These are phyloP conservation scores for Notospermus geniculatus DNA, from an alignment of 1,140 invertebrate genomes.

Conservation along the genomic window DNA sequence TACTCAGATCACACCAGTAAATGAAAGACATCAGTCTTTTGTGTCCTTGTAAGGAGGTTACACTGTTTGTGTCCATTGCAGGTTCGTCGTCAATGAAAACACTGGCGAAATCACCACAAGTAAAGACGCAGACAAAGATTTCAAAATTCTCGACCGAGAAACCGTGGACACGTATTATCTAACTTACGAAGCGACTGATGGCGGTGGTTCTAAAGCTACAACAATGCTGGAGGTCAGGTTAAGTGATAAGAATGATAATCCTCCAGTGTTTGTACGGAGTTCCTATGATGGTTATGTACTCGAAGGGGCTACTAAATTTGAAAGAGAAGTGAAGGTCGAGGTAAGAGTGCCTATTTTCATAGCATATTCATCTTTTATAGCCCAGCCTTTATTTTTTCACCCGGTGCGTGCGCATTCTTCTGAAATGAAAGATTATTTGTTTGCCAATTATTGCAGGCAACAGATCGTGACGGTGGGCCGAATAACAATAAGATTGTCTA, in stretches of 20 bases:
- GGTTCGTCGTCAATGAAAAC: constrained; percentile 3
- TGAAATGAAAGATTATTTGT: constrained; percentile 10
- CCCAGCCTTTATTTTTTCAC: too few species aligned
- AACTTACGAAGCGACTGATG: constrained; percentile 86
- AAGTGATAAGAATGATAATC: constrained; percentile 32
- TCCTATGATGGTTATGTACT: constrained; percentile 79
- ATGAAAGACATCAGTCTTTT: too few species aligned
- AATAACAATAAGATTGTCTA: constrained; percentile 79
- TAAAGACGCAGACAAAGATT: constrained; percentile 10
- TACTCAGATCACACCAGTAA: too few species aligned
- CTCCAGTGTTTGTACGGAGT: constrained; percentile 58
- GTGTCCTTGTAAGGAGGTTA: too few species aligned
- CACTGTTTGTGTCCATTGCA: background rate
- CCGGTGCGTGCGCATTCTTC: too few species aligned
- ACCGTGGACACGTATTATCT: constrained; percentile 79
- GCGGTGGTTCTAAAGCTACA: constrained; percentile 61
- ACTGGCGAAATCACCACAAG: background rate
- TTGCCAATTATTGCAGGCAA: constrained; percentile 22
- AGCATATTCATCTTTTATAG: too few species aligned
- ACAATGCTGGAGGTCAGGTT: constrained; percentile 21
- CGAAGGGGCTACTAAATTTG: constrained; percentile 78
- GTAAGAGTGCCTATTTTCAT: constrained; percentile 59
- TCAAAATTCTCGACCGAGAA: constrained; percentile 72
- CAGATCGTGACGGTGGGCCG: constrained; percentile 61
- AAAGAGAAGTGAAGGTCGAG: constrained; percentile 73